Evolutionary conservation across 2,888 invertebrate genomes (phyloP).

Genomic region (Urechis unicinctus): DNA sequence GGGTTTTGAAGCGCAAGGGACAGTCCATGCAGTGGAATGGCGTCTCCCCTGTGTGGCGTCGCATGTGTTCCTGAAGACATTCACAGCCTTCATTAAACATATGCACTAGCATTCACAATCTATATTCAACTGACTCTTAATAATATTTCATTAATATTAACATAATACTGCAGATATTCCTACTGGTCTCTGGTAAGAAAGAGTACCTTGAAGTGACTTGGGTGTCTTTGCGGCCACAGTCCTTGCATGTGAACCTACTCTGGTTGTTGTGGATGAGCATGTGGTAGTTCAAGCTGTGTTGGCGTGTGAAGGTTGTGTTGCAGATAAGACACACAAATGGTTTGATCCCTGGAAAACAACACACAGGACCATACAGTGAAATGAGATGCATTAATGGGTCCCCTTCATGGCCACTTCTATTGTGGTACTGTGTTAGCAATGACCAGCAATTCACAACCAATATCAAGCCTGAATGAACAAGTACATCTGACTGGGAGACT

Average conservation of each 20-base stretch:
- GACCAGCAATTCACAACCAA: no score
- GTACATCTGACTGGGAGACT: no score
- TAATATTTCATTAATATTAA: no score
- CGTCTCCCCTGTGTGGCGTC: constrained; percentile 53
- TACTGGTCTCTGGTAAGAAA: background rate
- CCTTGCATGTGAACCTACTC: constrained; percentile 58
- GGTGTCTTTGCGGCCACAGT: constrained; percentile 59
- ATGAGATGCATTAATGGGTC: no score
- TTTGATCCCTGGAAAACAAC: constrained; percentile 53
- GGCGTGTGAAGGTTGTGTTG: constrained; percentile 57
- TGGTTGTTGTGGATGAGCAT: constrained; percentile 60
- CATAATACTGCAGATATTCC: no score
- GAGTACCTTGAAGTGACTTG: constrained; percentile 56
- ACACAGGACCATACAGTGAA: no score
- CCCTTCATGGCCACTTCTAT: no score
- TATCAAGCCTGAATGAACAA: no score
- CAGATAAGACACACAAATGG: constrained; percentile 59
- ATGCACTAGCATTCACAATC: background rate
- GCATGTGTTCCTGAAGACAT: constrained; percentile 52
- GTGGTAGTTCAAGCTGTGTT: constrained; percentile 61
- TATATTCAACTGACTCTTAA: background rate
- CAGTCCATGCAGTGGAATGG: constrained; percentile 45
- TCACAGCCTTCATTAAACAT: background rate
- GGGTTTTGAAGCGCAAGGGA: constrained; percentile 55
- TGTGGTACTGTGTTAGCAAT: background rate